Evolutionary conservation across 2,113 vertebrate species (phyloP).

Genomic region (Seriola dumerili): DNA sequence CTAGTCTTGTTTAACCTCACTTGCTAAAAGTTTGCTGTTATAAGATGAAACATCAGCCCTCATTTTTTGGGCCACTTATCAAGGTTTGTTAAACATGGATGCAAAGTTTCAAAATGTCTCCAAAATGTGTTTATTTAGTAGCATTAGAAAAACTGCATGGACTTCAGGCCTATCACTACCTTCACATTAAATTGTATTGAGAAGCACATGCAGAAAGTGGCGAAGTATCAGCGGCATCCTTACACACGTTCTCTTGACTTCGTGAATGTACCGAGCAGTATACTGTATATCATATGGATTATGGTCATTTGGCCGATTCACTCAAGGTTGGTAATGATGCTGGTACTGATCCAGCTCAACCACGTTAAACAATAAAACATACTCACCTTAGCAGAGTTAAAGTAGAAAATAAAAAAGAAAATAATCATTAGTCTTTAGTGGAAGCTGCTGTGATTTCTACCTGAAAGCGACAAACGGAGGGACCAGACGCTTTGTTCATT

Average conservation of each 20-base stretch:
- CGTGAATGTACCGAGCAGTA: background rate
- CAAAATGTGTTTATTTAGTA: background rate
- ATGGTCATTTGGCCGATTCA: background rate
- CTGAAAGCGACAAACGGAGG: conserved; percentile 5
- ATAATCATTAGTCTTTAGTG: background rate
- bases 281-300: background rate
- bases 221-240: background rate
- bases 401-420: background rate
- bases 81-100: no score
- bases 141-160: background rate
- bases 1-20: no score
- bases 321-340: background rate
- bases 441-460: conserved; percentile 17
- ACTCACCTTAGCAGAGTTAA: background rate
- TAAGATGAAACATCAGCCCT: no score
- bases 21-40: no score
- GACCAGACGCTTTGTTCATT: conserved; percentile 53
- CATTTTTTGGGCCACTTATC: no score
- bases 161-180: background rate
- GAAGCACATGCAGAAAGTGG: background rate
- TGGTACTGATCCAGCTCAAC: background rate
- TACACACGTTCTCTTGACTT: background rate
- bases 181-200: background rate
- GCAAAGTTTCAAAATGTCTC: no score
- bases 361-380: background rate